Evolutionary conservation across 2,113 vertebrate species (phyloP), one percentile per base, ranked within the genome.

Genomic region (Hippocampus mohnikei): DNA sequence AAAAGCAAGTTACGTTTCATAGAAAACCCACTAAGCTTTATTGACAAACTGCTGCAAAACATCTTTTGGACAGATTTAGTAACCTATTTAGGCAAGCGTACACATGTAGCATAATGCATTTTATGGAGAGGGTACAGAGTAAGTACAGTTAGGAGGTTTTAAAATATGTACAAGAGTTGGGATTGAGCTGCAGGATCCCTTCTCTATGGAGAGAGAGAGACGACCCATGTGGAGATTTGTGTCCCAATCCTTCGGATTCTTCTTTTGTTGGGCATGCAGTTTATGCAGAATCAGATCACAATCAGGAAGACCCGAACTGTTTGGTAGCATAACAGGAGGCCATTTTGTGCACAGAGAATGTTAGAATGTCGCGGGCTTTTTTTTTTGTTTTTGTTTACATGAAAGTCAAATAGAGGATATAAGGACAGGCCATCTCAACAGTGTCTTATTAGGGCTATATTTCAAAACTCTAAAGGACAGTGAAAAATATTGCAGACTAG

Each of bases 51-150:
- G 94, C 92, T 95, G 95, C 94, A 98, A 95, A 96, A 95, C 91
- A 96, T 91, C 92, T 92, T 95, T 94, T 94, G 94, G 95, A 95
- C 91, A 94, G 95, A 93, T 98, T 94, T 95, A 97, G 95, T 95
- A 95, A 96, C 96, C 96, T 98, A 97, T 93, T 98, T 98, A 98
- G 94, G 95, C 95, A 97, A 95, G 93, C 94, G 96, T 95, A 98
- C 95, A 97, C 95, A 97, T 83, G 87, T 88, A 95, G 95, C 95
- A 96, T 94, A 96, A 95, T 96, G 95, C 93, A 95, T 95, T 94
- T 93, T 95, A 95, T 94, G 96, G 91, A 93, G 94, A 91, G 93
- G 81, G 91, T 93, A 97, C 96, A 96, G 93, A 95, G 93, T 90
- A 91, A 84, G 91, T 90, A 94, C 93, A 96, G 84, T 92, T 93